phyloP scores from a whole-genome alignment of 1,140 invertebrate species.

The Micrasema minimum region DNA sequence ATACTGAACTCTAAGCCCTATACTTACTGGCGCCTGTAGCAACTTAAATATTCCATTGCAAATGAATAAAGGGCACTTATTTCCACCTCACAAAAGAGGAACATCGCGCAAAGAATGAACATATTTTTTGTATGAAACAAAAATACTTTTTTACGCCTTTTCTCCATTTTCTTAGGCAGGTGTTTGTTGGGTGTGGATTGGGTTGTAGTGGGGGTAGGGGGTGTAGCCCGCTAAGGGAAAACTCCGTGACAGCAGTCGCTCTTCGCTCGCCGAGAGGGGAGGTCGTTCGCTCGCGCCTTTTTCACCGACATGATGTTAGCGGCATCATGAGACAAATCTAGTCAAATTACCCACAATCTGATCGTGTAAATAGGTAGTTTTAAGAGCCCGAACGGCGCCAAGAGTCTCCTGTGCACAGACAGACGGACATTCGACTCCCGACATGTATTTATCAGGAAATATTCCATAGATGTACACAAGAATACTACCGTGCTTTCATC shows the following conservation, averaged over 20 bases:
- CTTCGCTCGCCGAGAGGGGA: conserved; percentile 23
- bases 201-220: conserved; percentile 17
- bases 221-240: conserved; percentile 36
- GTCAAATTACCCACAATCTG: conserved; percentile 8
- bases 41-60: too few relatives aligned
- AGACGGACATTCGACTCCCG: neutral
- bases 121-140: neutral
- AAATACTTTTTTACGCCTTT: neutral
- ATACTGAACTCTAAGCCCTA: neutral
- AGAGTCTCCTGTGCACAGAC: neutral
- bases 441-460: neutral
- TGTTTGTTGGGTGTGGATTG: neutral
- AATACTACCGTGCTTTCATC: neutral
- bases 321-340: conserved; percentile 29
- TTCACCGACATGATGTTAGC: conserved; percentile 40
- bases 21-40: conserved; percentile 1
- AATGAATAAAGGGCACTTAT: too few relatives aligned
- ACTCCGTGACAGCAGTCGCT: conserved; percentile 41
- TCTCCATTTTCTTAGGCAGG: neutral
- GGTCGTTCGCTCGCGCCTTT: conserved; percentile 27
- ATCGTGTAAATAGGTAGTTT: conserved; percentile 44
- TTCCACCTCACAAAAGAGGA: too few relatives aligned
- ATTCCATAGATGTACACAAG: conserved; percentile 16
- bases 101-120: neutral
- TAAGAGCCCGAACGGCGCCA: conserved; percentile 19